Base-by-base conservation (phyloP, 2,113 vertebrate genomes). In the Ageneiosus marmoratus region DNA sequence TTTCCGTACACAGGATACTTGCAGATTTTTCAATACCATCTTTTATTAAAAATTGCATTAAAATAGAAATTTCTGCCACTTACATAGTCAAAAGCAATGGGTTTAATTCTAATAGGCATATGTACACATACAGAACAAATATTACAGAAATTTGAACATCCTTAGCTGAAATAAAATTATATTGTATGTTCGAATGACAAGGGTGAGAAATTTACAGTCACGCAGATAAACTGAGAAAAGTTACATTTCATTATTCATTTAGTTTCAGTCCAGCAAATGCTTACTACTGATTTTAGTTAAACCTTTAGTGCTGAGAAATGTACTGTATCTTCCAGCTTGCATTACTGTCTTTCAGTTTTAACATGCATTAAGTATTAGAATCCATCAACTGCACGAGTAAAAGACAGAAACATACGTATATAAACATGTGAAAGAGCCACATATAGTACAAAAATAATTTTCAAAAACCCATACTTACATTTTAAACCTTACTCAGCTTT, bases 21-120 rank as follows among this genome's bases (percentile, higher is more conserved):
- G 75, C 69, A 82, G 6, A 76, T 88, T 91, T 91, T 90, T 41
- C 18, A 91, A 88, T 84, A 87, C 91, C 29, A 24, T 11, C 13
- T 89, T 95, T 95, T 95, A 94, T 95, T 92, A 95, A 85, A 95
- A 94, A 94, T 85, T 70, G 86, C 87, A 87, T 85, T 84, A 86
- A 88, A 90, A 90, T 85, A 91, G 60, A 48, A 80, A 90, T 74
- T 44, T 89, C 87, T 89, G 69, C 62, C 75, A 76, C 67, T 86
- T 83, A 89, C 83, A 91, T 91, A 90, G 92, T 88, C 85, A 87
- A 88, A 86, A 90, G 91, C 86, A 82, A 89, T 56, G 37, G 22
- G 80, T 18, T 41, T 60, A 27, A 88, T 75, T 86, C 90, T 93
- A 92, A 90, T 91, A 90, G 88, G 89, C 80, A 89, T 93, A 93